These are phyloP conservation scores for Melanaphis sacchari DNA, from an alignment of 1,140 invertebrate genomes.

Conservation along the genomic window DNA sequence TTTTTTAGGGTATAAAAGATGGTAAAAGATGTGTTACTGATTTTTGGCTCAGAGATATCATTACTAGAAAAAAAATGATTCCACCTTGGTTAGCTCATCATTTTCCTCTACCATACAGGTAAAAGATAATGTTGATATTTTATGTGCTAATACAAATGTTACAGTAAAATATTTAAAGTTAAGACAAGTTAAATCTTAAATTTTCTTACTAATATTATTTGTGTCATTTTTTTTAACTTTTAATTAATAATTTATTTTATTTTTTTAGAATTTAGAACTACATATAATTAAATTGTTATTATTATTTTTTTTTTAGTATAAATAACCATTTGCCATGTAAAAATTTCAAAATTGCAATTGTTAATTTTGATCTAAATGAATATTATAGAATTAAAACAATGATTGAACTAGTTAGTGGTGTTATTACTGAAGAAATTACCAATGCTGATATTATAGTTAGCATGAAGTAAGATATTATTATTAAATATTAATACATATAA, in stretches of 20 bases:
- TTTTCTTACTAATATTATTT: neutral
- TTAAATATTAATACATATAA: neutral
- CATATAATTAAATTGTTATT: neutral
- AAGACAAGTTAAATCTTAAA: neutral
- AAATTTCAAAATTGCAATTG: conserved; percentile 74
- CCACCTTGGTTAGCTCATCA: conserved; percentile 93
- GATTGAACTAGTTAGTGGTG: conserved; percentile 84
- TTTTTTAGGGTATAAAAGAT: conserved; percentile 74
- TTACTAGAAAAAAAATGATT: conserved; percentile 79
- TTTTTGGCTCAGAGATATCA: conserved; percentile 92
- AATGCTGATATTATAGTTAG: conserved; percentile 65
- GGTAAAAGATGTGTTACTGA: conserved; percentile 90
- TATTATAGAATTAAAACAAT: conserved; percentile 78
- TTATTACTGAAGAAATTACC: conserved; percentile 73
- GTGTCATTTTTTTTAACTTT: too few relatives aligned
- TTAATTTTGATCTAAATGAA: conserved; percentile 88
- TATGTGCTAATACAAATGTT: neutral
- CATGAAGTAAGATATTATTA: conserved; percentile 61
- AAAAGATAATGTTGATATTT: conserved; percentile 26
- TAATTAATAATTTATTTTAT: too few relatives aligned
- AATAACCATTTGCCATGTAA: conserved; percentile 68
- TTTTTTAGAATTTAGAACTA: neutral
- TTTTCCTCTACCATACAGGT: conserved; percentile 81
- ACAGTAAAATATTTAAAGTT: neutral
- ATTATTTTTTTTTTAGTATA: conserved; percentile 58